Percentiles rank a stretch among this genome's conserved stretches.
Conservation (phyloP, 2,113 vertebrate genomes). For the Parus major region DNA sequence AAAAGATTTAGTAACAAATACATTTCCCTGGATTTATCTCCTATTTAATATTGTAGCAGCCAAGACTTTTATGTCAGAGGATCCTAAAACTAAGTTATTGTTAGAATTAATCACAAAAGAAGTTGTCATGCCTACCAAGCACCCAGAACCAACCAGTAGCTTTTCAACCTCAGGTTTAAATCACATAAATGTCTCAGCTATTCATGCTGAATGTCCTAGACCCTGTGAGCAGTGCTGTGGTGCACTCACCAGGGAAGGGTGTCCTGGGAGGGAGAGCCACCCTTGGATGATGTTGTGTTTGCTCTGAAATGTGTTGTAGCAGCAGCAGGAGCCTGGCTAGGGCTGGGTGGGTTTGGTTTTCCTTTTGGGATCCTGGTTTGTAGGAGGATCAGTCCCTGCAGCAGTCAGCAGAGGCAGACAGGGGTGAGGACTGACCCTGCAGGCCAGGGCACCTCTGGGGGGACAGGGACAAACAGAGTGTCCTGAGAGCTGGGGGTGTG, state of each 20-base stretch:
- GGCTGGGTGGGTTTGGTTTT: not conserved
- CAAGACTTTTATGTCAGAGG: not conserved
- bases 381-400: not conserved
- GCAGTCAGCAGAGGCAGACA: not conserved
- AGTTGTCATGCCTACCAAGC: not conserved
- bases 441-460: not conserved
- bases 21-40: not conserved
- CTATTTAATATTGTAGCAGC: conserved; percentile 37
- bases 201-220: not conserved
- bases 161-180: not conserved
- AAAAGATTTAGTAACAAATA: conserved; percentile 19
- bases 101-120: conserved; percentile 39
- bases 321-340: not conserved
- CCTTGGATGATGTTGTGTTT: not conserved
- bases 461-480: not conserved
- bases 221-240: not conserved
- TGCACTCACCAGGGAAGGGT: not conserved
- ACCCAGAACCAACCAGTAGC: not conserved
- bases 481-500: not conserved
- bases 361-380: not conserved
- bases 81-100: conserved; percentile 48
- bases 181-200: not conserved
- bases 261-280: not conserved
- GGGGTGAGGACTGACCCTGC: not conserved
- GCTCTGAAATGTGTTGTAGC: rapidly evolving